Conservation (phyloP, 2,797 vertebrate genomes). For the Pteropus rufus region DNA sequence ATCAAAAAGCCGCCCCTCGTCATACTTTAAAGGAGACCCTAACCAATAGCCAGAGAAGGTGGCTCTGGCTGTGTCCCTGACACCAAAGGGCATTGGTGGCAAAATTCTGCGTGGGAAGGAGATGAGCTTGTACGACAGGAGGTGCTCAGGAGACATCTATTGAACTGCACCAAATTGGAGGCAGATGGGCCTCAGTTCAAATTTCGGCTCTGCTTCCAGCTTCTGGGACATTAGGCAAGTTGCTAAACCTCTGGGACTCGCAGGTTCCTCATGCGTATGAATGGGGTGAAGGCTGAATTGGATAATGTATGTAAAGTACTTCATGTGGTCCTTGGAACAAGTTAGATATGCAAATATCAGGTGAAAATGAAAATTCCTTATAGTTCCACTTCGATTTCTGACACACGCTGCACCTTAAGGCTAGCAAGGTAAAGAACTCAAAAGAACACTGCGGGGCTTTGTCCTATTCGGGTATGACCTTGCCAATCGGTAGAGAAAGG, state of each 20-base stretch:
- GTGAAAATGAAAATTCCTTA: not conserved
- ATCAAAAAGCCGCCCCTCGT: not conserved
- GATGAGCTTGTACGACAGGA: accelerated
- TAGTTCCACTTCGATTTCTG: not conserved
- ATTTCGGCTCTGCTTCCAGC: not conserved
- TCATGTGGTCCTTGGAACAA: not conserved
- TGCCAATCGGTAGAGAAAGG: not conserved
- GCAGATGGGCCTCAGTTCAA: not conserved
- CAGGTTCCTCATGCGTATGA: not conserved
- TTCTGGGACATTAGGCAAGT: not conserved
- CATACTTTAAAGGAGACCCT: not conserved
- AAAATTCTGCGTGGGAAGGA: not conserved
- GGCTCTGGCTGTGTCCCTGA: too few relatives aligned
- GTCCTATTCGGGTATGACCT: not conserved
- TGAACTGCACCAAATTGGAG: not conserved
- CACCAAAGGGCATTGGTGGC: not conserved
- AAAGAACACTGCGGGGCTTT: not conserved
- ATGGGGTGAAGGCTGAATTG: not conserved
- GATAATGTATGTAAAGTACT: not conserved
- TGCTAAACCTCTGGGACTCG: not conserved
- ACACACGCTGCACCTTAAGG: not conserved
- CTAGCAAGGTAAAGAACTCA: not conserved
- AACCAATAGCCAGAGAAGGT: not conserved
- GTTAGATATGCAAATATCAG: not conserved
- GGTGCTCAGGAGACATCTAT: too few relatives aligned